A percentile compares a stretch with the other conserved stretches of the same genome.
These are phyloP conservation scores for Dipus sagitta DNA, from an alignment of 2,797 vertebrate genomes.

Conservation along the genomic window DNA sequence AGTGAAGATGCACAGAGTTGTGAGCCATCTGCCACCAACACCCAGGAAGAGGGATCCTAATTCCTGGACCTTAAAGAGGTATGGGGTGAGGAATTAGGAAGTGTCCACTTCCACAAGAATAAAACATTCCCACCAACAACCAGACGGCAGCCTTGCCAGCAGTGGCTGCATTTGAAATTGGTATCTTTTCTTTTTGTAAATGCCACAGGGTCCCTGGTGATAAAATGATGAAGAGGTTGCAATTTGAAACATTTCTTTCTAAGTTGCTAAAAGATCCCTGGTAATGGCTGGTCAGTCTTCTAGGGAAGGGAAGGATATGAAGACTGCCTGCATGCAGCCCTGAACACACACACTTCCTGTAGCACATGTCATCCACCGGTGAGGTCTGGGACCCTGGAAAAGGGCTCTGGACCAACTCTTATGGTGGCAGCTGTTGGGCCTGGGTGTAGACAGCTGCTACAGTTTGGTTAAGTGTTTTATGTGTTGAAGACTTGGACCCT, in stretches of 20 bases:
- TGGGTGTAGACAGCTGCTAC: background rate
- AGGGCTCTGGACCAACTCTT: background rate
- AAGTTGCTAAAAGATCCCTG: background rate
- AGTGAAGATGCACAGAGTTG: background rate
- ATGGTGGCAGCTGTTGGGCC: too few relatives aligned
- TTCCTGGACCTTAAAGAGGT: background rate
- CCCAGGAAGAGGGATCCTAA: background rate
- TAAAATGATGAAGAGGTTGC: background rate
- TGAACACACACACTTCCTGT: background rate
- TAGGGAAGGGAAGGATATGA: background rate
- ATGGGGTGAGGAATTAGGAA: background rate
- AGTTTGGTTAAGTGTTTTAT: background rate
- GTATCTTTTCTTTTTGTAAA: background rate
- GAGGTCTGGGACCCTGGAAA: background rate
- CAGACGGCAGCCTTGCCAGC: too few relatives aligned
- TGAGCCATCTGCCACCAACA: background rate
- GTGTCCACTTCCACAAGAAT: background rate
- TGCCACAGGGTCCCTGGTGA: background rate
- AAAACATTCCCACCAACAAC: too few relatives aligned
- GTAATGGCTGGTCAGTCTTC: background rate
- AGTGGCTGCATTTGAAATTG: background rate
- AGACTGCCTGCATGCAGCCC: background rate
- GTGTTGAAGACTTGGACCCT: too few relatives aligned
- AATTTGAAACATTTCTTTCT: background rate
- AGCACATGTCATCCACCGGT: background rate